Base-by-base conservation (phyloP, 2,888 invertebrate genomes). In the Drosophila melanosoma region DNA sequence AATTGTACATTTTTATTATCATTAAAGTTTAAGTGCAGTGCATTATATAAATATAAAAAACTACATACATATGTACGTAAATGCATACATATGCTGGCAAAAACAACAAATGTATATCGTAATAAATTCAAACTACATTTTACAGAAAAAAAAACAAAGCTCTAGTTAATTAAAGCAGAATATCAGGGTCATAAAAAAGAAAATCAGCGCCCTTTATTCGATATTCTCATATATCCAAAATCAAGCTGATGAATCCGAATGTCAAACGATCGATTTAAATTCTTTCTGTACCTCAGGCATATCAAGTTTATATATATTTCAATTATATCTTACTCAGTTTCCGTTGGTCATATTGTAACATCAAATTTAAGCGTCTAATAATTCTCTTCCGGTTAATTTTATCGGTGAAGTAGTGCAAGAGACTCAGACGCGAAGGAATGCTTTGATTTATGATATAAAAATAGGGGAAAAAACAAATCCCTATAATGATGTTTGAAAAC, bases 1-100 rank as follows among this genome's bases (percentile, higher is more conserved):
- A 86, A 90, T 84, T 88, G 89, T 88, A 90, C 63, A 88, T 88
- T 90, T 90, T 75, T 89, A 73, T 84, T 85, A 89, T 87, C 88
- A 87, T 78, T 85, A 78, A 89, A 70, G 48, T 70, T 71, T 89
- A 85, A 88, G 84, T 52, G 74, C 82, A 88, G 72, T 83, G 69
- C 83, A 82, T 87, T 66, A 82, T 69, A 79, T 74, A 76, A 56
- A 80, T 58, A 64, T 40, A 75, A 38, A 58, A 36, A 35, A 57
- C 67, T 74, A 65, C 52, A 75, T 56, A 73, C 63, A 62, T 54
- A 62, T 58, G 45, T 45, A 45, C 45, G 4, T 15, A 26, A 36
- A 38, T 29, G n/a, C 26, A 49, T 66, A 42, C 64, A 59, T 36
- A 73, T 79, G 45, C 75, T 82, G 72, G 54, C 63, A 71, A 79